Percentiles rank a stretch among this genome's conserved stretches.
These are phyloP conservation scores for Arvicanthis niloticus DNA, from an alignment of 2,113 vertebrate species.

Conservation along the genomic window DNA sequence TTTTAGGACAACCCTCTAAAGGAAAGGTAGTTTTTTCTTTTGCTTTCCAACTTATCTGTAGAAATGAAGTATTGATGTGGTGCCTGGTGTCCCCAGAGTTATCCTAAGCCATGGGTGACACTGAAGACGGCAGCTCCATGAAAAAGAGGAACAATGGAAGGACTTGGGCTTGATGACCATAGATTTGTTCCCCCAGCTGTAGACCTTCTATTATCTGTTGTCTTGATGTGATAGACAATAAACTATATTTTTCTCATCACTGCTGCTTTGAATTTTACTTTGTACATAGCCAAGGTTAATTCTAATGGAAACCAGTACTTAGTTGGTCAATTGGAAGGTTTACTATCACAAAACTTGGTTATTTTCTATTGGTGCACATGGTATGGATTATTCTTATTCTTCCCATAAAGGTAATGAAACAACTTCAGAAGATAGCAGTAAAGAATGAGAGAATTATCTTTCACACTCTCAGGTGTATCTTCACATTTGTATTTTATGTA, in stretches of 20 bases:
- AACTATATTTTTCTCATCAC: neutral
- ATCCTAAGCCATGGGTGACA: neutral
- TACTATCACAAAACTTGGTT: too few species aligned
- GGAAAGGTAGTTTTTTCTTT: neutral
- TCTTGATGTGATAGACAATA: slow-evolving; percentile 33
- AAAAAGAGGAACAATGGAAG: neutral
- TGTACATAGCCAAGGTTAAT: neutral
- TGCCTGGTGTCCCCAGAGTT: neutral
- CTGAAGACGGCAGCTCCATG: neutral
- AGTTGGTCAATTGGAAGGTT: neutral
- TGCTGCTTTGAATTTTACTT: neutral
- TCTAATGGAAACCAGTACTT: neutral
- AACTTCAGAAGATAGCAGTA: neutral
- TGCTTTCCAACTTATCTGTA: neutral
- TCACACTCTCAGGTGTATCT: neutral
- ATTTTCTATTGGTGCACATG: too few species aligned
- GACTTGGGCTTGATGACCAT: neutral
- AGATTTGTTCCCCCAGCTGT: neutral
- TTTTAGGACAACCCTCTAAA: too few species aligned
- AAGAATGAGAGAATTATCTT: neutral
- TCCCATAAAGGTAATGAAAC: neutral
- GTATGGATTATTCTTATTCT: too few species aligned
- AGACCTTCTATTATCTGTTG: neutral
- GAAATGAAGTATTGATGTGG: neutral
- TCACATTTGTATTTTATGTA: neutral